Evolutionary conservation across 2,113 vertebrate species (phyloP), one percentile per base, ranked within the genome.

Genomic region (Paedocypris sp.): DNA sequence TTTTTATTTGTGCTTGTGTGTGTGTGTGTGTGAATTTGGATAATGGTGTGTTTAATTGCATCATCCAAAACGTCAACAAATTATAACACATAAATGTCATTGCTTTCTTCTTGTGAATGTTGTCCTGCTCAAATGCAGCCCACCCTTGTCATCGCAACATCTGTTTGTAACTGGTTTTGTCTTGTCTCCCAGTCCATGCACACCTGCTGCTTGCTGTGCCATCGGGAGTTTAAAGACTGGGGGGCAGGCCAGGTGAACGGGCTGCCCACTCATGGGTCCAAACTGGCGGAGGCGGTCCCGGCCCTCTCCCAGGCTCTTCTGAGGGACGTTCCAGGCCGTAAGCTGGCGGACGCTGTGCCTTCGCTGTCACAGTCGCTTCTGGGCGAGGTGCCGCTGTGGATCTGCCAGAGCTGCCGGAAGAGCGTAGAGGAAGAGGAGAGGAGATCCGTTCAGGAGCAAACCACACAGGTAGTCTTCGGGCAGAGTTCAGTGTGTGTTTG

Each of bases 351-450:
- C 67, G 89, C 96, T 0, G 90, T 98, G 79, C 94, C 94, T 69
- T 90, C 91, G 1, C 85, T 97, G 18, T 91, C 94, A 62, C 93
- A 96, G 88, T 95, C 93, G 59, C 87, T 98, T 71, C 80, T 99
- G 83, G 93, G 93, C 62, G 94, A 97, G 73, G 92, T 97, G 83
- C 94, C 95, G 18, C 89, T 97, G 62, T 97, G 95, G 94, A 96
- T 99, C 80, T 99, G 95, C 85, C 95, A 98, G 82, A 96, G 90
- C 78, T 98, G 95, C 82, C 88, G 91, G 72, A 95, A 91, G 77
- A 97, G 91, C 5, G 92, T 98, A 79, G 94, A 98, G 75, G 94
- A 99, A 63, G 95, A 97, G 75, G 94, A 98, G 77, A 88, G 89
- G 64, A 87, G 89, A 79, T 88, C 90, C 1, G 84, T 85, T 62